Base-by-base conservation (phyloP, 2,113 vertebrate genomes). In the Nibea albiflora region DNA sequence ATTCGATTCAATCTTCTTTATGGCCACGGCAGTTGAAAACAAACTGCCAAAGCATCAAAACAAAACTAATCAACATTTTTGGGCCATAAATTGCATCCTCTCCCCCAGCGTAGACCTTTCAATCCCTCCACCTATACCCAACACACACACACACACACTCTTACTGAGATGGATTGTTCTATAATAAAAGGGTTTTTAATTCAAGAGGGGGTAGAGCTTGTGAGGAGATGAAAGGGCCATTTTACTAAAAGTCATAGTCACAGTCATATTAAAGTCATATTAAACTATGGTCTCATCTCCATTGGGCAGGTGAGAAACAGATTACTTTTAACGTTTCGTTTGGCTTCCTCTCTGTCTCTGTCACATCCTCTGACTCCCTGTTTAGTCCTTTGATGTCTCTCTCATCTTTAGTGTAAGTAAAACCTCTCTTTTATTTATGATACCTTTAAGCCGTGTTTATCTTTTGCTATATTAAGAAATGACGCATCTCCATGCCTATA, bases 31-130 rank as follows among this genome's bases (percentile, higher is more conserved):
- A 66, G 58, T 28, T 80, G 69, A 72, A 85, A 77, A 78, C 73
- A 76, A 78, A 81, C 60, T 46, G 56, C 66, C 72, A 66, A 88
- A 53, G 35, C 69, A 76, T 85, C 70, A 84, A 78, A 85, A 81
- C 67, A 77, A 86, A 82, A 85, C 76, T 58, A 76, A 82, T 84
- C 78, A 66, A 74, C 49, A 78, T 78, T 76, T 87, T 80, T 46
- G 42, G 49, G 35, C 50, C 50, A 81, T 78, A 87, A 83, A 89
- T 88, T 84, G 72, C 65, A 65, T 81, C 58, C n/a, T 22, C 54
- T 56, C 26, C 60, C 17, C 42, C 14, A 26, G 26, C 39, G 53
- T 10, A 52, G 52, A 44, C 46, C n/a, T 68, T 26, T 56, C 63
- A 50, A 46, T 63, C 46, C 56, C 80, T 49, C 19, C 54, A 63